phyloP scores from a whole-genome alignment of 2,888 invertebrate species.

The Chrysolina oricalcia region DNA sequence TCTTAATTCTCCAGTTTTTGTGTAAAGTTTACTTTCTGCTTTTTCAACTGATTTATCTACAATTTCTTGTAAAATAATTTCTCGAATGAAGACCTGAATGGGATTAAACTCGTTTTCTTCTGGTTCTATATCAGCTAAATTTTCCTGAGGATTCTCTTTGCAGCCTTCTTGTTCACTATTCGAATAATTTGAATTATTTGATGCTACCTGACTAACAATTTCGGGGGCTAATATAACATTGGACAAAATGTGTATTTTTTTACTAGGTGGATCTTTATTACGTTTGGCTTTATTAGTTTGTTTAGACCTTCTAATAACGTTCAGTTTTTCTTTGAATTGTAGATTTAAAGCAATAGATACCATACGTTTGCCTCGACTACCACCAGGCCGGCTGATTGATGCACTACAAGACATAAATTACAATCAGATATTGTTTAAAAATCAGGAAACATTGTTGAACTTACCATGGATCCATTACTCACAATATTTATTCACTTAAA shows the following conservation, averaged over 20 bases:
- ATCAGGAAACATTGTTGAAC: not conserved
- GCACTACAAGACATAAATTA: not conserved
- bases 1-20: conserved; percentile 28
- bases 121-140: not conserved
- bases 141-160: not conserved
- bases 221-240: no score
- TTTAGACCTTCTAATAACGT: not conserved
- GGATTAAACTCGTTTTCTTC: no score
- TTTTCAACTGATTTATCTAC: conserved; percentile 20
- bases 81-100: not conserved
- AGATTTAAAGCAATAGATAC: not conserved
- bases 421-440: not conserved
- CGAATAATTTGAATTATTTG: not conserved
- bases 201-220: not conserved
- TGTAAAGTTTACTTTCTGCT: conserved; percentile 36
- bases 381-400: not conserved
- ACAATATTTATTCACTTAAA: not conserved
- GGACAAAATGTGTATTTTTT: no score
- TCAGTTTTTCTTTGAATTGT: not conserved
- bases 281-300: not conserved
- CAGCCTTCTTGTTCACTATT: not conserved
- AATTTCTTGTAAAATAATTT: conserved; percentile 11
- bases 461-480: not conserved
- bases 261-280: not conserved
- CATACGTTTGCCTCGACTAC: not conserved